Evolutionary conservation across 2,113 vertebrate genomes (phyloP).

Genomic region (Otis tarda): DNA sequence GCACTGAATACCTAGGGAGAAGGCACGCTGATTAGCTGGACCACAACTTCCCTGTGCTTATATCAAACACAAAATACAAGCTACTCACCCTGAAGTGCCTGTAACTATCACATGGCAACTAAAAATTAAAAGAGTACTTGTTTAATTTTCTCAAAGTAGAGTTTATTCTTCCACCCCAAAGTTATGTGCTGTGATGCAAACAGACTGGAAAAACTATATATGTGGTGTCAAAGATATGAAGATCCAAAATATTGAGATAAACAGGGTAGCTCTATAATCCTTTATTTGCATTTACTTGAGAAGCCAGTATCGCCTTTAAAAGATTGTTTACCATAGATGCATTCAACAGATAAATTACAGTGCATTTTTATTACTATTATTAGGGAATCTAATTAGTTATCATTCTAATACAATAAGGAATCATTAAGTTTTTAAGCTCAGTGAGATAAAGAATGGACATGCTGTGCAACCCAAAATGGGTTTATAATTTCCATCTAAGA

Average conservation of each 20-base stretch:
- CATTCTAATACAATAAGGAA: background rate
- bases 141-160: background rate
- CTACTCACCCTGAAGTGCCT: background rate
- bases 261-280: background rate
- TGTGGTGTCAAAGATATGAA: background rate
- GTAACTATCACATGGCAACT: background rate
- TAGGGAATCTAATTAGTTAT: background rate
- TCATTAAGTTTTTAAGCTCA: background rate
- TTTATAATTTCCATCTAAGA: background rate
- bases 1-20: background rate
- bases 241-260: background rate
- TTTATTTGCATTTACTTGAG: background rate
- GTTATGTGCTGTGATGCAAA: background rate
- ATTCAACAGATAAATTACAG: background rate
- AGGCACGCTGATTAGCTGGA: background rate
- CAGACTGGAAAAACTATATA: background rate
- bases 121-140: background rate
- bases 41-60: background rate
- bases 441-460: background rate
- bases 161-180: background rate
- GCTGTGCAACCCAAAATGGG: background rate
- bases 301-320: background rate
- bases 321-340: background rate
- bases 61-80: background rate
- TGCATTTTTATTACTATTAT: background rate